These are phyloP conservation scores for Callospermophilus lateralis DNA, from an alignment of 2,113 vertebrate genomes.

Conservation along the genomic window DNA sequence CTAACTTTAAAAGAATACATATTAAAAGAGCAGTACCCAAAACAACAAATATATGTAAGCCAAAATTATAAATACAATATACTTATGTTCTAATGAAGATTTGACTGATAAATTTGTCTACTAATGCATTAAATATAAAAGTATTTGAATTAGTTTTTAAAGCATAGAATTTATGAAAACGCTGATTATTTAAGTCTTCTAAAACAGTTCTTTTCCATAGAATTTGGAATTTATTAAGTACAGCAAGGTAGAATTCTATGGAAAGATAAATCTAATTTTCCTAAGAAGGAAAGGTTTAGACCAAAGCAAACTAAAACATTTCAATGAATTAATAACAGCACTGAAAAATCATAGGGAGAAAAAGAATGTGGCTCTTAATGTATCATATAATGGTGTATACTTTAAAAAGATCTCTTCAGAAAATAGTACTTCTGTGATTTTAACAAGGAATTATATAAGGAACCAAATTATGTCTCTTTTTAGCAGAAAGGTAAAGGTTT, in stretches of 20 bases:
- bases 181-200: conserved; percentile 53
- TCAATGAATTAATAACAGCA: conserved; percentile 3
- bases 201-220: conserved; percentile 20
- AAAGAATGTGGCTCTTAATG: not conserved
- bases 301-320: conserved; percentile 23
- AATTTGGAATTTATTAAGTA: conserved; percentile 53
- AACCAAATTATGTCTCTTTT: conserved; percentile 11
- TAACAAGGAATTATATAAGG: conserved; percentile 4
- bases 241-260: conserved; percentile 29
- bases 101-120: conserved; percentile 44
- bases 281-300: conserved; percentile 22
- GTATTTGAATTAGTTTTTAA: conserved; percentile 61
- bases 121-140: conserved; percentile 50
- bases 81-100: conserved; percentile 55
- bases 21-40: conserved; percentile 72
- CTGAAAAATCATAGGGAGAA: not conserved
- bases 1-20: conserved; percentile 55
- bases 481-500: conserved; percentile 26
- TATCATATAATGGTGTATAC: not conserved
- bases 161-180: conserved; percentile 45
- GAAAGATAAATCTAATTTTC: conserved; percentile 20
- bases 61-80: conserved; percentile 66
- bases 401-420: conserved; percentile 41
- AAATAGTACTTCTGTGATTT: conserved; percentile 29
- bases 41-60: conserved; percentile 81